Evolutionary conservation across 1,140 invertebrate species (phyloP).

Genomic region (Aphaenogaster floridana): DNA sequence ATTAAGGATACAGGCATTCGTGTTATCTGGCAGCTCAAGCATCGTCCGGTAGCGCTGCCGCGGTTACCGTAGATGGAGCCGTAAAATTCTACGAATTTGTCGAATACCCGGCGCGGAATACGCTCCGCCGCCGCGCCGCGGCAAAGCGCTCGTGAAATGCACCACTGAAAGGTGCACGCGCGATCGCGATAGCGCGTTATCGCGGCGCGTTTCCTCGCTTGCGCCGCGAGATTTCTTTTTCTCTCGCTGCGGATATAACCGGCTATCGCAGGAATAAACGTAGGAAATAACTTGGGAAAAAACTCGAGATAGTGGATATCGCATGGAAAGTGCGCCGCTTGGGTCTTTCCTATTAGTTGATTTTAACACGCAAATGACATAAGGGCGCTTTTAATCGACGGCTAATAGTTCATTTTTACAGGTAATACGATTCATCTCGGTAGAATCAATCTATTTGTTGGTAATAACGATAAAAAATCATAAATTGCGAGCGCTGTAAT

Average conservation of each 20-base stretch:
- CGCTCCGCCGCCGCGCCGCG: background rate
- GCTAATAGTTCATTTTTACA: background rate
- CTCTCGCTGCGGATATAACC: background rate
- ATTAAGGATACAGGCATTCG: slow-evolving; percentile 59
- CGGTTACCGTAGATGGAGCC: slow-evolving; percentile 31
- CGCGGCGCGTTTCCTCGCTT: slow-evolving; percentile 13
- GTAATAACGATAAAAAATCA: background rate
- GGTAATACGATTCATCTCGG: background rate
- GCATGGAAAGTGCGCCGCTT: background rate
- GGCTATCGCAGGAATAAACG: background rate
- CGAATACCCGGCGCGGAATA: slow-evolving; percentile 40
- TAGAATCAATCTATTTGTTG: background rate
- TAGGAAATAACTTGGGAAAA: background rate
- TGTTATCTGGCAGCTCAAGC: slow-evolving; percentile 57
- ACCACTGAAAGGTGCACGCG: slow-evolving; percentile 42
- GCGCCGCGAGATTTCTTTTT: background rate
- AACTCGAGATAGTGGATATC: slow-evolving; percentile 8
- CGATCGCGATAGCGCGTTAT: slow-evolving; percentile 44
- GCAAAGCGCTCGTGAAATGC: background rate
- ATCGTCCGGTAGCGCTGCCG: background rate
- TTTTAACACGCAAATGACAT: background rate
- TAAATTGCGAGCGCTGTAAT: background rate
- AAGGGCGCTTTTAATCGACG: background rate
- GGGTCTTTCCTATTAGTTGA: background rate
- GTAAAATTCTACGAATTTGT: slow-evolving; percentile 56